Conservation (phyloP, 2,797 vertebrate genomes). For the Fundulus diaphanus region DNA sequence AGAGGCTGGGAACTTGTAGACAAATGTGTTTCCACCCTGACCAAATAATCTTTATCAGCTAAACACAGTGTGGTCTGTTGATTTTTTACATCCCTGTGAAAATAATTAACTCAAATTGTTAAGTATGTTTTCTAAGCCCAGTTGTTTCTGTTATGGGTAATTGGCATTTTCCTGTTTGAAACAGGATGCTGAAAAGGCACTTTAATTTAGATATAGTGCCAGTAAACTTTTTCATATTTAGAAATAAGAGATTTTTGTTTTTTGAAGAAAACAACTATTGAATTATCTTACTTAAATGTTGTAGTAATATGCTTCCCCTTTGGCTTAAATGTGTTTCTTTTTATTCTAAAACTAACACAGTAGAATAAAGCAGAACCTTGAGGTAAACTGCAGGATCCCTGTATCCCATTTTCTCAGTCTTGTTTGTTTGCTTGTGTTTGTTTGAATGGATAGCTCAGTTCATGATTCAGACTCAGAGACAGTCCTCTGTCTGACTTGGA, state of each 20-base stretch:
- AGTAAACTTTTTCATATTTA: background rate
- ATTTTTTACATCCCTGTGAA: conserved; percentile 27
- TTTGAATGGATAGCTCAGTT: conserved; percentile 21
- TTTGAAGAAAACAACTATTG: background rate
- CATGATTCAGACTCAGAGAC: conserved; percentile 37
- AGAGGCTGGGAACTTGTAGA: conserved; percentile 54
- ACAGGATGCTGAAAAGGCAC: conserved; percentile 28
- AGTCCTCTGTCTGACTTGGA: conserved; percentile 36
- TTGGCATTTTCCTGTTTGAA: conserved; percentile 20
- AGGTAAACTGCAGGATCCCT: background rate
- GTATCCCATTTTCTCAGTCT: background rate
- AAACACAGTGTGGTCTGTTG: conserved; percentile 55
- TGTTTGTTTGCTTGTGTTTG: conserved; percentile 3
- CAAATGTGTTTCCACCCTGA: conserved; percentile 44
- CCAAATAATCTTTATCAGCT: conserved; percentile 54
- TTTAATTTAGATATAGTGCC: background rate
- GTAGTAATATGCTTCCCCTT: background rate
- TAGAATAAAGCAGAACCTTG: background rate
- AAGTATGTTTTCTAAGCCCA: conserved; percentile 26
- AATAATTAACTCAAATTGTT: conserved; percentile 7
- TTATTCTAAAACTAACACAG: background rate
- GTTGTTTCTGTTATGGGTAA: background rate
- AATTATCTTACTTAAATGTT: background rate
- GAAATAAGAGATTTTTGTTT: background rate
- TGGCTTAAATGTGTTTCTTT: background rate